Evolutionary conservation across 2,113 vertebrate species (phyloP).

Genomic region (Hyla sarda): DNA sequence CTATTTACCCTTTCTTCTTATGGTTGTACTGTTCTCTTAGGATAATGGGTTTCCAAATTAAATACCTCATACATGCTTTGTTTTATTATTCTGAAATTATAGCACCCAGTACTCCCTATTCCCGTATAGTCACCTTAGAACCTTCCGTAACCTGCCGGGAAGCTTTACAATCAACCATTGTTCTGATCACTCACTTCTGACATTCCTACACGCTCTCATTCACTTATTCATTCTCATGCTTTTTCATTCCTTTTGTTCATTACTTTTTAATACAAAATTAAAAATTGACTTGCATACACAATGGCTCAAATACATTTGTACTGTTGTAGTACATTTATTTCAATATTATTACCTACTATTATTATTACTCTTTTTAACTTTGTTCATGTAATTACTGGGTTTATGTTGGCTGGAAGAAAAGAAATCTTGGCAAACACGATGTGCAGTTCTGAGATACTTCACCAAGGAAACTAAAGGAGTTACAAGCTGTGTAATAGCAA

Average conservation of each 20-base stretch:
- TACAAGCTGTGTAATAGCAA: slow-evolving; percentile 40
- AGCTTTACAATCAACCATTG: not conserved
- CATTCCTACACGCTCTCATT: not conserved
- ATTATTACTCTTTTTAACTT: slow-evolving; percentile 35
- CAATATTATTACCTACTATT: slow-evolving; percentile 44
- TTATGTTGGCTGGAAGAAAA: slow-evolving; percentile 47
- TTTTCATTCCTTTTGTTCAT: not conserved
- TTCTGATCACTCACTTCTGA: not conserved
- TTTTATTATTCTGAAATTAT: slow-evolving; percentile 1
- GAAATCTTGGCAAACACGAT: slow-evolving; percentile 54
- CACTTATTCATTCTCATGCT: not conserved
- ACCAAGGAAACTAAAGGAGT: slow-evolving; percentile 53
- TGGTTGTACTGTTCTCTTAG: not conserved
- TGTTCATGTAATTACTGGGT: slow-evolving; percentile 45
- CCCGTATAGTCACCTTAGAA: not conserved
- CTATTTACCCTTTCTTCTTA: not conserved
- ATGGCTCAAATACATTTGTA: not conserved
- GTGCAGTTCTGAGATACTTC: slow-evolving; percentile 48
- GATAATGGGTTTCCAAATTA: not conserved
- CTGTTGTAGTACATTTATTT: slow-evolving; percentile 35
- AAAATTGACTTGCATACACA: not conserved
- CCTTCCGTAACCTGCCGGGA: not conserved
- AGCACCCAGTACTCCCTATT: not conserved
- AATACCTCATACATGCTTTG: not conserved
- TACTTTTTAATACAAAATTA: not conserved